phyloP scores from a whole-genome alignment of 1,140 invertebrate genomes.

The Telenomus remus region DNA sequence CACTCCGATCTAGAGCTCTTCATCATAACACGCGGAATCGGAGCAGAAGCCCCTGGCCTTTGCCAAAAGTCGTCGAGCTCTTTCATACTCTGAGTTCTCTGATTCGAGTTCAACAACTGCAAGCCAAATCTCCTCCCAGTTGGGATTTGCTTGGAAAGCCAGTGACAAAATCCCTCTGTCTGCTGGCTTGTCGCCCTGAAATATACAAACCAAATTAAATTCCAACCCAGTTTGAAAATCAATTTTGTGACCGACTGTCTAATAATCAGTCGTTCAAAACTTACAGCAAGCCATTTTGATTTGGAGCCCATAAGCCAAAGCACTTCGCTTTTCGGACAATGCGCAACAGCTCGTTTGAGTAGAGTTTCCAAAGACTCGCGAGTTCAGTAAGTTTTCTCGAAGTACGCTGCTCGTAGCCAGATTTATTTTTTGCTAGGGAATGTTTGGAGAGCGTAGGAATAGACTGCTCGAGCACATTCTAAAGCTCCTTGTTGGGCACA shows the following conservation, averaged over 20 bases:
- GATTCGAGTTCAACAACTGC: constrained; percentile 99
- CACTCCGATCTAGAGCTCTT: constrained; percentile 99
- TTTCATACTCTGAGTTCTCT: constrained; percentile 97
- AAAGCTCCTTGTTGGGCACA: constrained; percentile 92
- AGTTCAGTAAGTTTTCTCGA: constrained; percentile 97
- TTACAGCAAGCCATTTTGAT: constrained; percentile 96
- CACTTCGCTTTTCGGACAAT: constrained; percentile 98
- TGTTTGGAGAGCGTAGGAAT: constrained; percentile 90
- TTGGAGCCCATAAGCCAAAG: constrained; percentile 99
- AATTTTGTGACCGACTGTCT: background rate
- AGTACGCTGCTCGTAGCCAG: constrained; percentile 96
- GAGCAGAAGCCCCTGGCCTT: constrained; percentile 96
- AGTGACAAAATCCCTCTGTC: constrained; percentile 93
- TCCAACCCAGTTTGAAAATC: too few relatives aligned
- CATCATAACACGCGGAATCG: constrained; percentile 98
- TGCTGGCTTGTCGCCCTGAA: constrained; percentile 90
- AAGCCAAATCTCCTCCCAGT: constrained; percentile 99
- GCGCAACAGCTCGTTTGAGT: constrained; percentile 93
- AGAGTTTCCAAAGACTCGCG: constrained; percentile 92
- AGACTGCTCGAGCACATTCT: constrained; percentile 97
- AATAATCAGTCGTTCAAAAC: constrained; percentile 52
- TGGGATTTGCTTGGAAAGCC: constrained; percentile 97
- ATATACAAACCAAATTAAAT: background rate
- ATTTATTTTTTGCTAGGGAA: constrained; percentile 99
- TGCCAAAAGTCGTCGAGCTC: constrained; percentile 92